These are phyloP conservation scores for Poecilus cupreus DNA, from an alignment of 2,888 invertebrate species.

Conservation along the genomic window DNA sequence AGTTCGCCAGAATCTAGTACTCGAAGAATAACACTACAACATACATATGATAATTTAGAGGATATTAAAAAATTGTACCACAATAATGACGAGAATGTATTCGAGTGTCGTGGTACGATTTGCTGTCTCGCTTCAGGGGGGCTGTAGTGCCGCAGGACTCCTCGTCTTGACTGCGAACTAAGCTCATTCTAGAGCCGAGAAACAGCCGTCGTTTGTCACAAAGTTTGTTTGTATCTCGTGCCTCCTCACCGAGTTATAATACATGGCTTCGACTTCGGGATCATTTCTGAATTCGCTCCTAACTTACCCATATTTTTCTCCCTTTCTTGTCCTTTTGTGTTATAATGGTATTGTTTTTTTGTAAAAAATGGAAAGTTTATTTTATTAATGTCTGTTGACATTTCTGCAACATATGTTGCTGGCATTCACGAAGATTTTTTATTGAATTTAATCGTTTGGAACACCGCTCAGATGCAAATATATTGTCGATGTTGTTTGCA, in stretches of 20 bases:
- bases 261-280: slow-evolving; percentile 35
- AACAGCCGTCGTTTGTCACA: slow-evolving; percentile 52
- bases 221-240: slow-evolving; percentile 34
- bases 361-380: slow-evolving; percentile 38
- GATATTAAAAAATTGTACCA: too few species aligned
- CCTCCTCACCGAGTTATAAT: slow-evolving; percentile 45
- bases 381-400: slow-evolving; percentile 45
- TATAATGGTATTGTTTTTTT: slow-evolving; percentile 44
- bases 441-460: slow-evolving; percentile 10
- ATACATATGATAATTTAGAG: too few species aligned
- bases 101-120: not conserved
- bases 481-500: slow-evolving; percentile 5
- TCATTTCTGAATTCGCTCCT: slow-evolving; percentile 47
- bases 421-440: slow-evolving; percentile 5
- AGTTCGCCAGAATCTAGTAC: too few species aligned
- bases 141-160: not conserved
- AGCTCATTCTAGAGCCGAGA: slow-evolving; percentile 42
- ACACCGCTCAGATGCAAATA: not conserved
- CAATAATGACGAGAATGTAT: not conserved
- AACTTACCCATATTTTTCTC: slow-evolving; percentile 37
- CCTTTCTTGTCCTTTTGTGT: slow-evolving; percentile 28
- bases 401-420: slow-evolving; percentile 35
- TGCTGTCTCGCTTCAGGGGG: not conserved
- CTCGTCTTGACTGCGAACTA: slow-evolving; percentile 40
- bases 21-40: too few species aligned